These are phyloP conservation scores for Poecilobothrus nobilitatus DNA, from an alignment of 2,888 invertebrate species.

Conservation along the genomic window DNA sequence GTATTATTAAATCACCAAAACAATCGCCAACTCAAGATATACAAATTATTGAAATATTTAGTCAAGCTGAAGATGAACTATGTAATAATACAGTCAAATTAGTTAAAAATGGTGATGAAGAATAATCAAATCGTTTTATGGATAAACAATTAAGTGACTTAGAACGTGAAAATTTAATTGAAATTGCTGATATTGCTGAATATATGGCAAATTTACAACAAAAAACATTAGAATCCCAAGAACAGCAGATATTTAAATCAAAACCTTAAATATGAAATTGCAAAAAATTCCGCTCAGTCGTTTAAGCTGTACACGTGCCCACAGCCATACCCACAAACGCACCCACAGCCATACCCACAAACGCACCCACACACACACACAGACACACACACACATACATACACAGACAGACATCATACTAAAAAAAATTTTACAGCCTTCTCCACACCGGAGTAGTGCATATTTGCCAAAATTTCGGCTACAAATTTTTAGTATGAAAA, in stretches of 20 bases:
- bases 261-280: no score
- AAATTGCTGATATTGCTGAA: slow-evolving; percentile 41
- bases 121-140: slow-evolving; percentile 39
- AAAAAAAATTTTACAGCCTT: no score
- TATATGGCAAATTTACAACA: slow-evolving; percentile 44
- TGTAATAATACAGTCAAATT: slow-evolving; percentile 20
- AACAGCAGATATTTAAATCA: slow-evolving; percentile 22
- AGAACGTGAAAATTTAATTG: slow-evolving; percentile 40
- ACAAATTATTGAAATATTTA: slow-evolving; percentile 42
- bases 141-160: slow-evolving; percentile 43
- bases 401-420: no score
- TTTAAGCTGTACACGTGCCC: no score
- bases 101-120: slow-evolving; percentile 33
- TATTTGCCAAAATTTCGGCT: no score
- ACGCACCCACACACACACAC: no score
- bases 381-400: no score
- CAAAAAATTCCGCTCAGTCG: no score
- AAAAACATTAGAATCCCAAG: slow-evolving; percentile 38
- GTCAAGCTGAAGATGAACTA: slow-evolving; percentile 19
- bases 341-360: no score
- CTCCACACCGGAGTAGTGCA: no score
- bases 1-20: slow-evolving; percentile 30
- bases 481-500: no score
- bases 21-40: slow-evolving; percentile 43
- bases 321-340: no score